Percentiles rank a stretch among this genome's conserved stretches.
Conservation (phyloP, 2,113 vertebrate species). For the Salvelinus alpinus region DNA sequence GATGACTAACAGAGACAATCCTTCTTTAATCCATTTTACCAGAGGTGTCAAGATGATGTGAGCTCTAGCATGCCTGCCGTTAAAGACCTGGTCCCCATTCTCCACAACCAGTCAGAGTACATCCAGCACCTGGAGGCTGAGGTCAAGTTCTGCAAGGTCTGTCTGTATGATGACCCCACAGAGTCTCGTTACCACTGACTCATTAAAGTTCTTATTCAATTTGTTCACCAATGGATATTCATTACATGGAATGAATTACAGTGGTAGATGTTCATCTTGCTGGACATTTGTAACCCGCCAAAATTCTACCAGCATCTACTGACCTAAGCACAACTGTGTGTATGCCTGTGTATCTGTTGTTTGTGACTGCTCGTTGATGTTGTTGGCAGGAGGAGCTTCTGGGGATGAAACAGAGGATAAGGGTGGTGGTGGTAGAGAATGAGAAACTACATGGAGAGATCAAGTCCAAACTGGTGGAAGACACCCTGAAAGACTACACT, state of each 20-base stretch:
- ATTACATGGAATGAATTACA: too few species aligned
- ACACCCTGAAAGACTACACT: slow-evolving; percentile 75
- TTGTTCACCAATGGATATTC: too few species aligned
- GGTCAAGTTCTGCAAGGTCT: slow-evolving; percentile 91
- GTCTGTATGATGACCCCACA: neutral
- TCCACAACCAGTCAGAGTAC: slow-evolving; percentile 88
- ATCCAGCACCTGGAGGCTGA: slow-evolving; percentile 94
- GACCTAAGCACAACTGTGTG: too few species aligned
- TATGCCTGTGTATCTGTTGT: neutral
- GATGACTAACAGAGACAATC: too few species aligned
- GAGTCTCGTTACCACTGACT: too few species aligned
- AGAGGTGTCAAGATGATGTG: slow-evolving; percentile 66
- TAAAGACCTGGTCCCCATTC: slow-evolving; percentile 83
- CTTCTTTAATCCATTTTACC: slow-evolving; percentile 20
- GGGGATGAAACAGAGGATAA: slow-evolving; percentile 79
- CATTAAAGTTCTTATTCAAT: too few species aligned
- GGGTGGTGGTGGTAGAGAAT: slow-evolving; percentile 85
- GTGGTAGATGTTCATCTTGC: too few species aligned
- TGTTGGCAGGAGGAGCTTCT: slow-evolving; percentile 84
- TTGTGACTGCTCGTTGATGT: neutral
- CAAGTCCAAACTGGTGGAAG: slow-evolving; percentile 73
- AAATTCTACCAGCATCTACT: too few species aligned
- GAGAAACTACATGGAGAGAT: slow-evolving; percentile 81
- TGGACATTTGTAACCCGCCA: too few species aligned
- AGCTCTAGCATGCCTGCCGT: slow-evolving; percentile 57